Evolutionary conservation across 2,888 invertebrate species (phyloP), one percentile per base, ranked within the genome.

Genomic region (Cremastobaeus sp.): DNA sequence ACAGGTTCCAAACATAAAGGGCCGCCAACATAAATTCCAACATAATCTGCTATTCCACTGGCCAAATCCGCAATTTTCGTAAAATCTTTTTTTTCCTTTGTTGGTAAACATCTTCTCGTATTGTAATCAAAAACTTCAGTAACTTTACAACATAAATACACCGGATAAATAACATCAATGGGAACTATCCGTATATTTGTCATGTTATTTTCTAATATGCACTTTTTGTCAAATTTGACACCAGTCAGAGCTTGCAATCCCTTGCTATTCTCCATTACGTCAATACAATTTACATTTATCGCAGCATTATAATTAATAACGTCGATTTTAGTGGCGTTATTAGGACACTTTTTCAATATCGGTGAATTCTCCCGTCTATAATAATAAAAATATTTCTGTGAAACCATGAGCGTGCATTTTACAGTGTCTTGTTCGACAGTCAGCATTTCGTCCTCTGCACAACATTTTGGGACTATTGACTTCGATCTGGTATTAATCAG

Each of bases 91-190:
- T 39, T 39, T 1, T 39, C 3, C n/a, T n/a, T n/a, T 6, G 17
- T 28, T 11, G 0, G n/a, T 15, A 39, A 15, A 17, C 52, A 50
- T 5, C 4, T 20, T 12, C 52, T 34, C 5, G 15, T 39, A 1
- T 25, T 17, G 11, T 39, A 54, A 8, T 54, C 39, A 54, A 54
- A 54, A 15, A 54, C 14, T 11, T 54, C 52, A 1, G 11, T 28
- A 9, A 39, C 39, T 15, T 28, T 15, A 8, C 52, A 54, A 8
- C 52, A 54, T 3, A 39, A 8, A 6, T 54, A 37, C 15, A 54
- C 1, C 0, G 37, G 52, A 15, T 28, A 39, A 21, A 52, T 5
- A 3, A 21, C 9, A 9, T 37, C 15, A n/a, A 8, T 20, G 1
- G 48, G 48, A 8, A 34, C 48, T 8, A 34, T 9, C 1, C 21